Conservation (phyloP, 2,113 vertebrate genomes). For the Pterophyllum scalare region DNA sequence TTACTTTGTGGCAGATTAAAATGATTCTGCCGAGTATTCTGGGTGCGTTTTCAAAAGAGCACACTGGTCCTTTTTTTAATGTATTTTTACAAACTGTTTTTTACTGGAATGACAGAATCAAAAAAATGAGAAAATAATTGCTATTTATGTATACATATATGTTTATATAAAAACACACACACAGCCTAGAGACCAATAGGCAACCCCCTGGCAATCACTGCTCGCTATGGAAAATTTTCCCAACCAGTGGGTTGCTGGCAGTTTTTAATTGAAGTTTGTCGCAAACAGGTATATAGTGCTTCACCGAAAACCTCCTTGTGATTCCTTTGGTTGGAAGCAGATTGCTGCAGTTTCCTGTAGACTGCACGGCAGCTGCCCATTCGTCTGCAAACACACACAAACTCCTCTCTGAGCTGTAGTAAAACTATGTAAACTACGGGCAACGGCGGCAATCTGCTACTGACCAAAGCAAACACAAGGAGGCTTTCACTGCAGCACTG, state of each 20-base stretch:
- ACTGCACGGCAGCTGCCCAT: neutral
- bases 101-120: neutral
- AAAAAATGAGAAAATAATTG: neutral
- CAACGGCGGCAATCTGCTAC: too few species aligned
- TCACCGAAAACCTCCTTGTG: neutral
- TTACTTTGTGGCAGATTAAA: neutral
- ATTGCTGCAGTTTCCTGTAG: rapidly evolving
- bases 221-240: neutral
- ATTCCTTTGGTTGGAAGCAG: neutral
- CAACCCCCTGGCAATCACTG: neutral
- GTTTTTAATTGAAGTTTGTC: neutral
- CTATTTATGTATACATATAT: neutral
- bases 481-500: too few species aligned
- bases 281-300: neutral
- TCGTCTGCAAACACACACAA: neutral
- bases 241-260: neutral
- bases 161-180: neutral
- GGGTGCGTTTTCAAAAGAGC: neutral
- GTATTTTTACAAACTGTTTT: neutral
- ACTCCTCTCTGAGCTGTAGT: too few species aligned
- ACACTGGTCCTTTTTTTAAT: too few species aligned
- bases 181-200: neutral
- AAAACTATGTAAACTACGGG: too few species aligned
- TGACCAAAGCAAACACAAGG: too few species aligned
- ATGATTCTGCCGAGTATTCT: neutral